Conservation (phyloP, 2,797 vertebrate genomes). For the Notoglanidium macrostoma region DNA sequence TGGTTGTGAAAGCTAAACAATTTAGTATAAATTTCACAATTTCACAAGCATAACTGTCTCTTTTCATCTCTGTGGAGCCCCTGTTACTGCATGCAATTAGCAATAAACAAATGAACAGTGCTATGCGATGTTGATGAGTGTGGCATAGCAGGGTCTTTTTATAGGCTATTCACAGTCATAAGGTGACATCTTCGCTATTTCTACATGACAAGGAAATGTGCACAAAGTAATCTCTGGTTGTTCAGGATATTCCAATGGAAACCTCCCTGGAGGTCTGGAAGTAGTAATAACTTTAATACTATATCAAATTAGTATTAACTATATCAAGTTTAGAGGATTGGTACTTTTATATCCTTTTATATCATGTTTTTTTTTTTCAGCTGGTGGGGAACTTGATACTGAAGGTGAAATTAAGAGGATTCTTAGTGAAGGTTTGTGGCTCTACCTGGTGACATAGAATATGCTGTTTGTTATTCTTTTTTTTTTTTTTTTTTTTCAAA, state of each 20-base stretch:
- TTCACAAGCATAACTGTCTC: not conserved
- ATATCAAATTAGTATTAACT: not conserved
- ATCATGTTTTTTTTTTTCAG: conserved; percentile 8
- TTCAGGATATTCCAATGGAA: not conserved
- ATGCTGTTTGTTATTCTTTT: not conserved
- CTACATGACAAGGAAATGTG: not conserved
- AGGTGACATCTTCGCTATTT: not conserved
- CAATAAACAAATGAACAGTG: not conserved
- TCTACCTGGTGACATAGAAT: not conserved
- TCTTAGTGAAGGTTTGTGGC: conserved; percentile 76
- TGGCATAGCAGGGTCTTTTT: not conserved
- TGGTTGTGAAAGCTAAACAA: not conserved
- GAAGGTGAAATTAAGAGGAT: conserved; percentile 74
- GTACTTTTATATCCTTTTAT: conserved; percentile 15
- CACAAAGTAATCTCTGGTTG: not conserved
- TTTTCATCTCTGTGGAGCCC: not conserved
- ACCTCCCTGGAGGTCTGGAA: not conserved
- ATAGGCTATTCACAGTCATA: not conserved
- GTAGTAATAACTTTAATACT: not conserved
- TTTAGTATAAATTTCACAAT: not conserved
- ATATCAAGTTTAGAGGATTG: not conserved
- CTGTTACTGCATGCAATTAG: not conserved
- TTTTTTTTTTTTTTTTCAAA: not conserved
- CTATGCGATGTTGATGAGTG: not conserved
- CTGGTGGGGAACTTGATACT: conserved; percentile 61